Percentiles rank a stretch among this genome's conserved stretches.
These are phyloP conservation scores for Xerus inauris DNA, from an alignment of 2,113 vertebrate species.

Conservation along the genomic window DNA sequence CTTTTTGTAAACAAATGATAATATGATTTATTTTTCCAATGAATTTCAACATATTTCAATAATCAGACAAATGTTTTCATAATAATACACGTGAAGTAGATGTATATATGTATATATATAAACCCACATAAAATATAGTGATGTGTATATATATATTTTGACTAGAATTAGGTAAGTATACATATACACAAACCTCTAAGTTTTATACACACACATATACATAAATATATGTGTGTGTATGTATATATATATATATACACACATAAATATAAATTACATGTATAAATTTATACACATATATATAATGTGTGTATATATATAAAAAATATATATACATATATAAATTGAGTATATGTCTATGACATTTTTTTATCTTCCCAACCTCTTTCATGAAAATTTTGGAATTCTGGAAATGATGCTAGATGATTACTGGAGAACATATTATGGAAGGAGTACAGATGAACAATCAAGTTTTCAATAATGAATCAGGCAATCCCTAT, in stretches of 20 bases:
- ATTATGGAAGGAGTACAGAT: not conserved
- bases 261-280: too few relatives aligned
- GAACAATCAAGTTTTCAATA: not conserved
- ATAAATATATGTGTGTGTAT: too few relatives aligned
- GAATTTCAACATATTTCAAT: not conserved
- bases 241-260: too few relatives aligned
- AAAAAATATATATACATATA: not conserved
- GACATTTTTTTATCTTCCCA: not conserved
- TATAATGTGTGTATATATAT: too few relatives aligned
- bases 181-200: not conserved
- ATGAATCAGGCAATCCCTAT: not conserved
- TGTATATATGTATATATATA: not conserved
- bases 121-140: not conserved
- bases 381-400: not conserved
- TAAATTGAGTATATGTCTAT: too few relatives aligned
- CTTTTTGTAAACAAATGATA: not conserved
- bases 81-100: not conserved
- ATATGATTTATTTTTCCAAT: not conserved
- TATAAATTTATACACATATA: too few relatives aligned
- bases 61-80: not conserved
- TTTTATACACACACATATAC: not conserved
- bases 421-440: not conserved
- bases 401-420: not conserved
- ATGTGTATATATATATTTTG: not conserved
- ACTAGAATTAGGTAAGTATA: not conserved